A percentile compares a stretch with the other conserved stretches of the same genome.
Conservation (phyloP, 2,888 invertebrate genomes). For the Aplocera efformata region DNA sequence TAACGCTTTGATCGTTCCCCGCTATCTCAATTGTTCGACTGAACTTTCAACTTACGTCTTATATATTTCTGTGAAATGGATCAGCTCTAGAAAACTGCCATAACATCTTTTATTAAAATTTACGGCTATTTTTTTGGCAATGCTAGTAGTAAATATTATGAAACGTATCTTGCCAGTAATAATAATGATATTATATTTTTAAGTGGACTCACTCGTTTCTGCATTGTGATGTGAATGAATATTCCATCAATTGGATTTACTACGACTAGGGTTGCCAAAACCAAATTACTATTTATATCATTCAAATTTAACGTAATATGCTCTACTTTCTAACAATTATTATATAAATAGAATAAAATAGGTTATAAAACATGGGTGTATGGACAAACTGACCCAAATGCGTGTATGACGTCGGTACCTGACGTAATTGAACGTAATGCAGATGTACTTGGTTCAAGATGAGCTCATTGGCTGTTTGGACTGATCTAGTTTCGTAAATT, state of each 20-base stretch:
- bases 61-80: slow-evolving; percentile 13
- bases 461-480: slow-evolving; percentile 43
- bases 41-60: slow-evolving; percentile 36
- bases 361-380: slow-evolving; percentile 63
- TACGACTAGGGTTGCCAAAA: slow-evolving; percentile 25
- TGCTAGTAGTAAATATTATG: too few species aligned
- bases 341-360: slow-evolving; percentile 61
- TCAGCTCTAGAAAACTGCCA: too few species aligned
- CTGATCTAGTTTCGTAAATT: slow-evolving; percentile 46
- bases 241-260: slow-evolving; percentile 12
- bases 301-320: slow-evolving; percentile 38
- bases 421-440: slow-evolving; percentile 59
- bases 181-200: neutral
- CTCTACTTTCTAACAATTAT: slow-evolving; percentile 45
- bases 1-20: slow-evolving; percentile 32
- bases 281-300: slow-evolving; percentile 21
- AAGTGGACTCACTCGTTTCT: slow-evolving; percentile 7
- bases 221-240: slow-evolving; percentile 19
- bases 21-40: slow-evolving; percentile 34
- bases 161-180: too few species aligned
- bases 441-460: slow-evolving; percentile 38
- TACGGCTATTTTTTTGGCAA: too few species aligned
- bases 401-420: slow-evolving; percentile 58
- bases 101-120: too few species aligned
- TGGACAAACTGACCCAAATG: slow-evolving; percentile 71